Evolutionary conservation across 1,140 invertebrate genomes (phyloP), one percentile per base, ranked within the genome.

Genomic region (Reticulitermes speratus): DNA sequence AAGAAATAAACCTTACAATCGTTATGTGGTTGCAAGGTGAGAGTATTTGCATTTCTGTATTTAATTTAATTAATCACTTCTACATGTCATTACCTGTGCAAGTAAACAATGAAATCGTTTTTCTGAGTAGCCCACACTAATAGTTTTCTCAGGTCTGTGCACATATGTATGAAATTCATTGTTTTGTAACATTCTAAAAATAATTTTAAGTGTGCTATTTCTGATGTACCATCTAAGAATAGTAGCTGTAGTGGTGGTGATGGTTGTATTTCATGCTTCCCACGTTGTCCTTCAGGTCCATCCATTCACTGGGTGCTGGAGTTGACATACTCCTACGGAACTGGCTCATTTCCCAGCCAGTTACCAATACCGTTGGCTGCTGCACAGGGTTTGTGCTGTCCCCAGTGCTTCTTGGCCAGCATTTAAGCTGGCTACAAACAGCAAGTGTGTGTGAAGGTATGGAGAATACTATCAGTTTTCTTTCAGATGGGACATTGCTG

Each of bases 381-480:
- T 75, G 65, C 25, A 38, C 38, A 75, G 65, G 25, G 65, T 3
- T 75, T 75, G 65, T 75, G 25, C 25, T n/a, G n/a, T 75, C n/a
- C 65, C 65, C 65, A 75, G 65, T 75, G 65, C 25, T 75, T 75
- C 65, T 75, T 75, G 65, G 65, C 65, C 65, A 75, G n/a, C 65
- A 75, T 21, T 16, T 19, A 16, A 55, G 14, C 52, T 55, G 52
- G 52, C 52, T 19, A 21, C 65, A n/a, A 30, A 30, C 65, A 75
- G 5, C n/a, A 25, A 75, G 25, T 75, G 65, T 30, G 65, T 30
- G 9, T 75, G 25, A 75, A 75, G 65, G 65, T 75, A 75, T 75
- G 65, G n/a, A 30, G n/a, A 25, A 75, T 75, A 75, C n/a, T 30
- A 0, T 75, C 65, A 30, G 65, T 75, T 75, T 9, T 19, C 65